Percentiles rank a stretch among this genome's conserved stretches.
Evolutionary conservation across 2,797 vertebrate genomes (phyloP).

Genomic region (Labroides dimidiatus): DNA sequence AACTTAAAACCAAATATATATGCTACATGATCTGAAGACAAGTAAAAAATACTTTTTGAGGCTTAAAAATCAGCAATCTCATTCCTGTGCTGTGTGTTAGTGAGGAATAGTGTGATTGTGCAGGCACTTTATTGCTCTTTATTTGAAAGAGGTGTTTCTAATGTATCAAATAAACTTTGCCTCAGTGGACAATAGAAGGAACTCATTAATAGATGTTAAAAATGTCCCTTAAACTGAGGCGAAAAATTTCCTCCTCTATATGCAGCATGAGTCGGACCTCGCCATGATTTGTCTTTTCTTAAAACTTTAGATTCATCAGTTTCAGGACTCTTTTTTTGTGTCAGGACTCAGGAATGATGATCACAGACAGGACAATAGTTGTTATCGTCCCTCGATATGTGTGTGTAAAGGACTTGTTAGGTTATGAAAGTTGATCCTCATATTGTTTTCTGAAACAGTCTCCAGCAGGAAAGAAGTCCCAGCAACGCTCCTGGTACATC

Average conservation of each 20-base stretch:
- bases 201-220: neutral
- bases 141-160: neutral
- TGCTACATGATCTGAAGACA: slow-evolving; percentile 27
- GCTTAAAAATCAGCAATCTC: slow-evolving; percentile 35
- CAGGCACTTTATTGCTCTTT: slow-evolving; percentile 17
- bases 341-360: slow-evolving; percentile 44
- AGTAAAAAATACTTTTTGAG: slow-evolving; percentile 10
- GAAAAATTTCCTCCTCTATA: too few relatives aligned
- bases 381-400: neutral
- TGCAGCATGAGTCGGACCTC: neutral
- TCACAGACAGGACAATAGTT: neutral
- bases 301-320: neutral
- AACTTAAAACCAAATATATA: slow-evolving; percentile 43
- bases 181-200: slow-evolving; percentile 4
- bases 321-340: slow-evolving; percentile 15
- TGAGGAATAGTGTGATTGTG: slow-evolving; percentile 4
- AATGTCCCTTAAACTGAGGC: neutral
- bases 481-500: slow-evolving; percentile 96
- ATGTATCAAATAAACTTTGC: neutral
- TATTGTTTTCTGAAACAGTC: slow-evolving; percentile 97
- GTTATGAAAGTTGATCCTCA: slow-evolving; percentile 91
- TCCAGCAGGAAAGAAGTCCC: slow-evolving; percentile 96
- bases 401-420: slow-evolving; percentile 2
- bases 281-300: too few relatives aligned
- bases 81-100: neutral